Percentiles rank a stretch among this genome's conserved stretches.
phyloP scores from a whole-genome alignment of 1,140 invertebrate genomes.

The Araneus ventricosus region DNA sequence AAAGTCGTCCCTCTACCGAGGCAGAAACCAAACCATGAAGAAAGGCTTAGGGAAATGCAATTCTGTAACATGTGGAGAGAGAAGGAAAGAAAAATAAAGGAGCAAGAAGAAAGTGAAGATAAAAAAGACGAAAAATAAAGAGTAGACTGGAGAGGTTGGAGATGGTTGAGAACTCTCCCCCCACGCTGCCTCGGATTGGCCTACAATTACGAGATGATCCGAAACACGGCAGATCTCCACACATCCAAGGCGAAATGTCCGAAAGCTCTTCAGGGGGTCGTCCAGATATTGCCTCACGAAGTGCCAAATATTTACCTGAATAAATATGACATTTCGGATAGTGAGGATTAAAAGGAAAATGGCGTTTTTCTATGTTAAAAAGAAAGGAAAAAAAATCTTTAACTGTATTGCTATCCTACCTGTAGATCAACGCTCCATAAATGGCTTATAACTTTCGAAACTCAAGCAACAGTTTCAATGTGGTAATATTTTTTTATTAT shows the following conservation, averaged over 20 bases:
- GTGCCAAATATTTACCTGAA: not conserved
- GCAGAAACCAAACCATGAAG: not conserved
- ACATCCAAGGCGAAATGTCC: constrained; percentile 40
- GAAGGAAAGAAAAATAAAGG: not conserved
- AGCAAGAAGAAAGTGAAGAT: not conserved
- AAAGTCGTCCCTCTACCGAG: not conserved
- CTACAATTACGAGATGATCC: constrained; percentile 53
- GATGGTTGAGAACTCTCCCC: constrained; percentile 31
- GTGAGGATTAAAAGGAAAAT: not conserved
- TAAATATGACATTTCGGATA: not conserved
- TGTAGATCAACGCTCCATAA: too few relatives aligned
- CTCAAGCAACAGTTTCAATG: too few relatives aligned
- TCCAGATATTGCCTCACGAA: not conserved
- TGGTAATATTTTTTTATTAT: too few relatives aligned
- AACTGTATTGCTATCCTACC: too few relatives aligned
- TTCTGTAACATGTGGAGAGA: not conserved
- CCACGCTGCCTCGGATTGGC: not conserved
- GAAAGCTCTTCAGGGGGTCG: not conserved
- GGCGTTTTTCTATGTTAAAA: too few relatives aligned
- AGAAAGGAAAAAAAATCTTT: not conserved
- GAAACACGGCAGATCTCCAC: constrained; percentile 47
- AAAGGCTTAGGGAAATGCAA: constrained; percentile 4
- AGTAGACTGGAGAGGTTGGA: not conserved
- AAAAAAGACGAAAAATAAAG: not conserved
- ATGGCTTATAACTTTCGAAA: too few relatives aligned